Evolutionary conservation across 1,140 invertebrate species (phyloP), one percentile per base, ranked within the genome.

Genomic region (Gryllus bimaculatus): DNA sequence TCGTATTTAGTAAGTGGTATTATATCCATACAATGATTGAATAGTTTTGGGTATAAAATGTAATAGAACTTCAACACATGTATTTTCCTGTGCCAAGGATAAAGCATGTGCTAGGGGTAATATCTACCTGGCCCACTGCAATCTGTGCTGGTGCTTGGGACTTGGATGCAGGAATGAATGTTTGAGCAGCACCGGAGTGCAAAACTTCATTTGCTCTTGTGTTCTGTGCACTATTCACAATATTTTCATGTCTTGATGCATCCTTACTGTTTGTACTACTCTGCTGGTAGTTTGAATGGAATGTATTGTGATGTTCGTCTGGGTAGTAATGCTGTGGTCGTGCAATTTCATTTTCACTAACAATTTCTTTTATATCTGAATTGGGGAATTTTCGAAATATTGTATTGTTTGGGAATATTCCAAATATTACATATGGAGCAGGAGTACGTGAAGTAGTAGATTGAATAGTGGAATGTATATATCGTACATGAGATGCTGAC

Each of bases 391-490:
- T 80, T 47, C 80, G 47, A 75, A 80, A 80, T 15, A 80, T 73
- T 13, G 80, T 80, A 8, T 74, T 74, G 48, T 80, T 80, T 54
- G 80, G 80, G 74, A 78, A 80, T 20, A 80, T 80, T 8, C 80
- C 80, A 78, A 78, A 80, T 21, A 80, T 80, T 47, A 80, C 80
- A 76, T 78, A 80, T 47, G 80, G 80, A n/a, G 48, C 77, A 12
- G 80, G 80, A 15, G 80, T 80, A 47, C 75, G 77, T 39, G 39
- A 10, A 54, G 80, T 80, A 66, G 76, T 77, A 20, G 54, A 66
- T 74, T 66, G 18, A 75, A 75, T 12, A 12, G 78, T 10, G 74
- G 79, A 21, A 15, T n/a, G 49, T 47, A 13, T 49, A 74, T 15
- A 39, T 74, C 26, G n/a, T 15, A 66, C 7, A 77, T 54, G 18